Evolutionary conservation across 35 echinoderm and acorn worm species (phyloP), one percentile per base, ranked within the genome.

Genomic region (Apostichopus japonicus): DNA sequence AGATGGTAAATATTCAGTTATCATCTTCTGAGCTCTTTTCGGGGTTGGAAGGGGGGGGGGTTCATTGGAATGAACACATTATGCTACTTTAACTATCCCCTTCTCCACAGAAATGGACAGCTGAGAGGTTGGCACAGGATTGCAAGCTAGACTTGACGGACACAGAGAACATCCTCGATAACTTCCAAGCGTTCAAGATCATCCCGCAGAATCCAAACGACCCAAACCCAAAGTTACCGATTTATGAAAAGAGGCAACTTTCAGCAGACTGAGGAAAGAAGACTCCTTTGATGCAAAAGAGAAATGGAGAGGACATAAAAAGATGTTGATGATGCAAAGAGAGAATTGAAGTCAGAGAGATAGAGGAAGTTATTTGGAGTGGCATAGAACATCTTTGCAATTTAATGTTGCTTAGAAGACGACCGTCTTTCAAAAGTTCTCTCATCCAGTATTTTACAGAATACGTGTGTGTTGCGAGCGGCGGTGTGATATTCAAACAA

Each of bases 111-210:
- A 93, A 94, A 87, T 97, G 53, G 24, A 56, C 92, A 61, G 96
- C 88, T 87, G 96, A 95, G 56, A 93, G 76, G 77, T 73, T 97
- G 79, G 77, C 96, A 6, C 24, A 90, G 27, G 96, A 97, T 24
- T 97, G 73, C 79, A 93, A 91, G 53, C 23, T 97, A 51, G 93
- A 97, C 63, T 78, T 97, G 6, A 84, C 80, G n/a, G 93, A 95
- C 57, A 93, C 96, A 16, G 52, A 90, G 44, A 93, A 97, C 51
- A 95, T 97, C 62, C 76, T 97, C 52, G 86, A 97, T 70, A 95
- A 97, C 80, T 97, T 97, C 83, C 22, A 92, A 65, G 78, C 92
- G 27, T 97, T 97, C 72, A 93, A 92, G 65, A 25, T 97, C 11
- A 87, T 93, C 19, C 90, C 95, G 1, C 23, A 72, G 67, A 89